Evolutionary conservation across 2,113 vertebrate genomes (phyloP).

Genomic region (Cololabis saira): DNA sequence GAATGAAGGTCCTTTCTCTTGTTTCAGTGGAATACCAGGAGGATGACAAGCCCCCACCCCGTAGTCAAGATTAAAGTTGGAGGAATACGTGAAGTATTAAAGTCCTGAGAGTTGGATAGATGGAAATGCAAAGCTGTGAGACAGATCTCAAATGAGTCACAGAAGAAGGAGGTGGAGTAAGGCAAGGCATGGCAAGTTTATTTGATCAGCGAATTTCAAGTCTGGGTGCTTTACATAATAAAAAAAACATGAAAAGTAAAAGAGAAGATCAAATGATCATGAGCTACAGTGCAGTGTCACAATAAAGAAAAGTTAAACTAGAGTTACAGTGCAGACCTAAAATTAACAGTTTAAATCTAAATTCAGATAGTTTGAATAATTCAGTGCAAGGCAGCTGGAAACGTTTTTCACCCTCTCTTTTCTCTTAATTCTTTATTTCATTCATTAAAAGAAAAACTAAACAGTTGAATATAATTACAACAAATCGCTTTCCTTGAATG

Average conservation of each 20-base stretch:
- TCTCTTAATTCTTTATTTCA: too few relatives aligned
- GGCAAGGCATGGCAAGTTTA: not conserved
- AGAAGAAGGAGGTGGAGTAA: too few relatives aligned
- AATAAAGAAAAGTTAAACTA: not conserved
- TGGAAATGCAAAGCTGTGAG: not conserved
- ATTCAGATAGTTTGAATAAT: too few relatives aligned
- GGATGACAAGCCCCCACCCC: not conserved
- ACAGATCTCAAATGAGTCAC: too few relatives aligned
- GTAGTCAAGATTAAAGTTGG: too few relatives aligned
- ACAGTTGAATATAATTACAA: too few relatives aligned
- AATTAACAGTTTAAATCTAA: too few relatives aligned
- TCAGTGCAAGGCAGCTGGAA: too few relatives aligned
- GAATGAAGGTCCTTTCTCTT: constrained; percentile 5
- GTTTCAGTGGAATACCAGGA: constrained; percentile 3
- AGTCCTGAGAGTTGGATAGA: not conserved
- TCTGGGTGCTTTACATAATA: not conserved
- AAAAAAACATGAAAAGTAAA: not conserved
- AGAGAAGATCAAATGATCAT: not conserved
- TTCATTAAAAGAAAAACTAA: too few relatives aligned
- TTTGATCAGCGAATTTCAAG: not conserved
- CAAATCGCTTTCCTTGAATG: too few relatives aligned
- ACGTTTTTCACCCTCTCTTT: too few relatives aligned
- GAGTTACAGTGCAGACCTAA: too few relatives aligned
- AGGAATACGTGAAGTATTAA: not conserved
- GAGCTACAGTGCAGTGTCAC: not conserved